phyloP scores from a whole-genome alignment of 1,140 invertebrate genomes.

The Macrotrachela quadricornifera region DNA sequence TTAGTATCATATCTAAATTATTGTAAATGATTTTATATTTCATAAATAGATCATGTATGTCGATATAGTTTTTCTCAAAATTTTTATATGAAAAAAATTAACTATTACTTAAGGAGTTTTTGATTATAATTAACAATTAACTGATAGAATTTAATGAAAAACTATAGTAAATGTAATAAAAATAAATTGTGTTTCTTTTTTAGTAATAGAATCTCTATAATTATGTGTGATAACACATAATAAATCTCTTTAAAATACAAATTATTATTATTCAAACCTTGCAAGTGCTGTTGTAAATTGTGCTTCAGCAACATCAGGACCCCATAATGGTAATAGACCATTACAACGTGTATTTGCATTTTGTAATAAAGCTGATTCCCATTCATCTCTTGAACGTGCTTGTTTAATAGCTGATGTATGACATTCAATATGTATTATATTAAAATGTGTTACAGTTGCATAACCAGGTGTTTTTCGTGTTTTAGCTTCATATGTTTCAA shows the following conservation, averaged over 20 bases:
- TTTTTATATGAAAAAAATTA: too few relatives aligned
- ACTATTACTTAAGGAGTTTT: too few relatives aligned
- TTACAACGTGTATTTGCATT: conserved; percentile 95
- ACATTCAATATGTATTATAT: conserved; percentile 90
- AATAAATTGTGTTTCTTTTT: too few relatives aligned
- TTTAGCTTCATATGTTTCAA: conserved; percentile 79
- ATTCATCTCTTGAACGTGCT: conserved; percentile 51
- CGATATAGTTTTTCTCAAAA: conserved; percentile 36
- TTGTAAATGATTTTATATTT: not conserved
- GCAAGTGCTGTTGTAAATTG: conserved; percentile 79
- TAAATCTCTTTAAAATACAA: conserved; percentile 41
- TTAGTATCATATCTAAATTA: conserved; percentile 1
- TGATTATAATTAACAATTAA: too few relatives aligned
- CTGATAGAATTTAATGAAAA: too few relatives aligned
- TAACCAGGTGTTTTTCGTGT: conserved; percentile 43
- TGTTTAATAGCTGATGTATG: conserved; percentile 78
- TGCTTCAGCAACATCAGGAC: conserved; percentile 66
- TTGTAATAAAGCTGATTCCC: conserved; percentile 87
- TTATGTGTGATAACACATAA: conserved; percentile 12
- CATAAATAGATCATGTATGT: conserved; percentile 1
- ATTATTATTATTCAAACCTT: conserved; percentile 38
- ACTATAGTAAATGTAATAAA: too few relatives aligned
- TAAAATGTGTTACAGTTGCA: conserved; percentile 88
- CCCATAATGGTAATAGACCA: conserved; percentile 80
- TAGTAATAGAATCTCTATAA: too few relatives aligned